phyloP scores from a whole-genome alignment of 1,140 invertebrate species.

The Psilanteris sp. region DNA sequence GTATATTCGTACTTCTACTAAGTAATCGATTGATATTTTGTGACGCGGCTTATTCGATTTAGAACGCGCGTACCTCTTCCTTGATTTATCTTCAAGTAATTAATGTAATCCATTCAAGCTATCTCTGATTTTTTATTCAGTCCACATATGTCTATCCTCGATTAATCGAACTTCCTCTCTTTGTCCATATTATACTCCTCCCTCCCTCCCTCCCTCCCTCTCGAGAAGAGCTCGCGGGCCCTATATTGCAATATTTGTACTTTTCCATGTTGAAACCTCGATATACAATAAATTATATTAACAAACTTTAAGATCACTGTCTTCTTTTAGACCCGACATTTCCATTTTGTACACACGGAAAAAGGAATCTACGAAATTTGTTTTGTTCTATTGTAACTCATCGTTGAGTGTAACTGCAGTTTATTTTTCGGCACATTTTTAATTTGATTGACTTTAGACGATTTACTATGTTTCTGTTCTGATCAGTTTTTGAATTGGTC shows the following conservation, averaged over 20 bases:
- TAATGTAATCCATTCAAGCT: conserved; percentile 16
- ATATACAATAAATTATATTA: conserved; percentile 82
- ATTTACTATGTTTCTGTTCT: no score
- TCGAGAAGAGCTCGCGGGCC: conserved; percentile 78
- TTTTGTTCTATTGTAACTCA: no score
- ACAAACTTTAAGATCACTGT: conserved; percentile 75
- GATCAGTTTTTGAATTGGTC: no score
- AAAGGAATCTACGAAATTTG: no score
- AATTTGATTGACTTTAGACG: no score
- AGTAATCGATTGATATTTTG: conserved; percentile 43
- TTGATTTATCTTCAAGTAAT: conserved; percentile 6
- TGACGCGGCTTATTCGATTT: conserved; percentile 38
- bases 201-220: conserved; percentile 78
- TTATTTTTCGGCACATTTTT: no score
- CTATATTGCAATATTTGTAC: conserved; percentile 81
- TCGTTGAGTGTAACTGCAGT: no score
- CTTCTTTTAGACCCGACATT: conserved; percentile 17
- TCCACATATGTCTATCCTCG: conserved; percentile 2
- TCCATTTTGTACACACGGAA: no score
- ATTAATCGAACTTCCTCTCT: conserved; percentile 36
- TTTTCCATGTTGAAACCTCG: conserved; percentile 81
- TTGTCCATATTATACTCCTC: conserved; percentile 67
- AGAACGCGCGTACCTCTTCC: conserved; percentile 25
- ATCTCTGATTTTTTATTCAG: conserved; percentile 26
- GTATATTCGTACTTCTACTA: conserved; percentile 48